Evolutionary conservation across 2,113 vertebrate genomes (phyloP).

Genomic region (Rynchops niger): DNA sequence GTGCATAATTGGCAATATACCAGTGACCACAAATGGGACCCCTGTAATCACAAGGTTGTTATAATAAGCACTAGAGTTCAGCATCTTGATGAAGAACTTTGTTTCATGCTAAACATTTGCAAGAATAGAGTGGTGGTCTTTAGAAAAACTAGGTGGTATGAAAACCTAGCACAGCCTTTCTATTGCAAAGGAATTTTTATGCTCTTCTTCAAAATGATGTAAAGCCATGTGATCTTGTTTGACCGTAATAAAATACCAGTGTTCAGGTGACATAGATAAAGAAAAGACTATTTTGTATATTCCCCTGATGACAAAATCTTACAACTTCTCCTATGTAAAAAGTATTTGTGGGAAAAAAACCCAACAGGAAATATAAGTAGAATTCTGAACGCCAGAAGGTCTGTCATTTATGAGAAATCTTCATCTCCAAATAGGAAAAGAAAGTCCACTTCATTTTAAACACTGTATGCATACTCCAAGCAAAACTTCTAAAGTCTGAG

Average conservation of each 20-base stretch:
- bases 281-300: not conserved
- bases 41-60: not conserved
- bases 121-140: not conserved
- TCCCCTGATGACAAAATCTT: not conserved
- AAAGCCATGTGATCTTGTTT: not conserved
- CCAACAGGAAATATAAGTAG: not conserved
- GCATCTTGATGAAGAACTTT: not conserved
- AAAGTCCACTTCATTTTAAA: not conserved
- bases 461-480: not conserved
- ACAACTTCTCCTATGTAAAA: not conserved
- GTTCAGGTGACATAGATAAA: not conserved
- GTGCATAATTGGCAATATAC: not conserved
- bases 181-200: not conserved
- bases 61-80: not conserved
- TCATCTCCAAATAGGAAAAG: not conserved
- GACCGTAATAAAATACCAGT: not conserved
- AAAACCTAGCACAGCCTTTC: not conserved
- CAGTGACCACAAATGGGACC: not conserved
- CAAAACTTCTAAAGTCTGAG: not conserved
- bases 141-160: not conserved
- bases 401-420: not conserved
- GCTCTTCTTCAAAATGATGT: not conserved
- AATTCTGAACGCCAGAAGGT: not conserved
- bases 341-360: fast-evolving
- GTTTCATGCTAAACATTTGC: not conserved